Conservation (phyloP, 92 coral and sea anemone genomes). For the Galaxea fascicularis region DNA sequence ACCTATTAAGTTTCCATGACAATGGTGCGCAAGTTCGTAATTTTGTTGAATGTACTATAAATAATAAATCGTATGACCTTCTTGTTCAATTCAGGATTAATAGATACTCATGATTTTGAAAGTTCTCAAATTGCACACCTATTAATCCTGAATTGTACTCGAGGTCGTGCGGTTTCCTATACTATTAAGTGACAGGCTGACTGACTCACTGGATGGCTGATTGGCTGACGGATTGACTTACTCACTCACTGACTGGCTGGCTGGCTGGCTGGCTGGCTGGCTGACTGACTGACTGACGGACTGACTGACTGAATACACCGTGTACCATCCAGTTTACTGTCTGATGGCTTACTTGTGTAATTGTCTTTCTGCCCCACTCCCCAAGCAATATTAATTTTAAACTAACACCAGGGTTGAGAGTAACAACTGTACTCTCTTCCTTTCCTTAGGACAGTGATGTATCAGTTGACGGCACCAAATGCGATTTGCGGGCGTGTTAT, state of each 20-base stretch:
- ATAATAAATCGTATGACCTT: too few species aligned
- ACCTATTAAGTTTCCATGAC: too few species aligned
- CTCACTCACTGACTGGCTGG: neutral
- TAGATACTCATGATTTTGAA: too few species aligned
- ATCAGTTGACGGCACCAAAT: conserved; percentile 95
- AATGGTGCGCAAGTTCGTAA: too few species aligned
- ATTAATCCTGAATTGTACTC: too few species aligned
- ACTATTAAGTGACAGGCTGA: neutral
- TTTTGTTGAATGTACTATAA: too few species aligned
- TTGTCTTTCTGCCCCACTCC: neutral
- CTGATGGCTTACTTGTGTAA: too few species aligned
- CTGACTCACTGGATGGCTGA: neutral
- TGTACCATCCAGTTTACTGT: neutral
- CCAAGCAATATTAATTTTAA: neutral
- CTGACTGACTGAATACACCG: neutral
- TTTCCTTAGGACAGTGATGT: conserved; percentile 83
- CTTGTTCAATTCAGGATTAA: too few species aligned
- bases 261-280: neutral
- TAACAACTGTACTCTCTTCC: neutral
- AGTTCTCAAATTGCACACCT: too few species aligned
- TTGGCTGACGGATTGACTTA: neutral
- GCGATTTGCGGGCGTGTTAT: conserved; percentile 98
- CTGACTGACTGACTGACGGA: neutral
- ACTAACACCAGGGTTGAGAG: conserved; percentile 56
- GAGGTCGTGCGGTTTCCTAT: too few species aligned